Conservation (phyloP, 1,140 invertebrate species). For the Geopemphigus sp. region DNA sequence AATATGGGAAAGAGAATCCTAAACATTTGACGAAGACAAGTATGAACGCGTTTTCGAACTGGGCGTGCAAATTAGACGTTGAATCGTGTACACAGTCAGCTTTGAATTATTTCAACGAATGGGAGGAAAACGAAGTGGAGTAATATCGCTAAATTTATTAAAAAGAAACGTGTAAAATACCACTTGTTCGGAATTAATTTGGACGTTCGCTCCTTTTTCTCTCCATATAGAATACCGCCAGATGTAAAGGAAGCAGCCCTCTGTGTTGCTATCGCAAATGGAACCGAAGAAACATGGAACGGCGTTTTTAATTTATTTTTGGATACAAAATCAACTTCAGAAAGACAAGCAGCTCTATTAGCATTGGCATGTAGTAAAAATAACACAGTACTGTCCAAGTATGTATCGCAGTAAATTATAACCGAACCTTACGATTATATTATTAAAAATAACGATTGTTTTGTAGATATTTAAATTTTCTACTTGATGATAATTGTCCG, state of each 20-base stretch:
- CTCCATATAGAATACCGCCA: slow-evolving; percentile 29
- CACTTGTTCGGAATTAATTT: background rate
- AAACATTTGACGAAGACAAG: slow-evolving; percentile 35
- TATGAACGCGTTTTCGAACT: background rate
- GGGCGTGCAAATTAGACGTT: slow-evolving; percentile 40
- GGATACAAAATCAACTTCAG: slow-evolving; percentile 39
- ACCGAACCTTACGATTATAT: background rate
- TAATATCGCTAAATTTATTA: slow-evolving; percentile 10
- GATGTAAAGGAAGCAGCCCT: slow-evolving; percentile 50
- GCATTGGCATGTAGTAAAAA: slow-evolving; percentile 49
- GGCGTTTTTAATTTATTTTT: slow-evolving; percentile 49
- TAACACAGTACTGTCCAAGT: slow-evolving; percentile 33
- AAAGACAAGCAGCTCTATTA: slow-evolving; percentile 41
- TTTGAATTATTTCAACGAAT: background rate
- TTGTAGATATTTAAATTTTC: slow-evolving; percentile 27
- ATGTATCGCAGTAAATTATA: background rate
- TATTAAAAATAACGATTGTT: background rate
- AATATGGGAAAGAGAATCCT: background rate
- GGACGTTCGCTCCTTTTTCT: slow-evolving; percentile 4
- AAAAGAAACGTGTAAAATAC: background rate
- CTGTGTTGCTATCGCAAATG: slow-evolving; percentile 48
- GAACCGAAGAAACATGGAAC: slow-evolving; percentile 46
- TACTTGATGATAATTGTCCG: slow-evolving; percentile 8
- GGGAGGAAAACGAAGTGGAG: background rate
- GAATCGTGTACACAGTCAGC: background rate